A percentile compares a stretch with the other conserved stretches of the same genome.
These are phyloP conservation scores for Zaprionus gabonicus DNA, from an alignment of 1,140 invertebrate species.

Conservation along the genomic window DNA sequence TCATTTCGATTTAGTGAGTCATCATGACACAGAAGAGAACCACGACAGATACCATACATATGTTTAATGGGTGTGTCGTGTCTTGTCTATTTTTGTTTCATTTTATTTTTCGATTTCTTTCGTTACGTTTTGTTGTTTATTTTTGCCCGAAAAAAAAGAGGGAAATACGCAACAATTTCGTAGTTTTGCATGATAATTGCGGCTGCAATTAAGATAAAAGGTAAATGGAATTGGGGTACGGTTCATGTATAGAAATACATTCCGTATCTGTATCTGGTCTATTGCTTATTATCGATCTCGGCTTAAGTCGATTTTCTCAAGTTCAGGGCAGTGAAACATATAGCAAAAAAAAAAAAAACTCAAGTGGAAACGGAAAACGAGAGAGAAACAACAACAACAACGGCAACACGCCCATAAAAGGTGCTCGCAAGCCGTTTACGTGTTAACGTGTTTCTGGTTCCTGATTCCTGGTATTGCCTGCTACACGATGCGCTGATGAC, in stretches of 20 bases:
- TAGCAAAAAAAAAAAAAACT: background rate
- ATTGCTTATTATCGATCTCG: slow-evolving; percentile 63
- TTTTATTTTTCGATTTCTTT: slow-evolving; percentile 1
- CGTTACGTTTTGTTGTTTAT: slow-evolving; percentile 19
- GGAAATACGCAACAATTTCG: background rate
- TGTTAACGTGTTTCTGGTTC: slow-evolving; percentile 49
- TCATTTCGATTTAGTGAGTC: slow-evolving; percentile 30
- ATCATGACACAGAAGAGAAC: slow-evolving; percentile 8
- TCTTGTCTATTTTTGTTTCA: slow-evolving; percentile 14
- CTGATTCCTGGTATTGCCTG: slow-evolving; percentile 55
- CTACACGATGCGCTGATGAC: slow-evolving; percentile 22
- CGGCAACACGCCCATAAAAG: slow-evolving; percentile 50
- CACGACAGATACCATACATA: slow-evolving; percentile 3
- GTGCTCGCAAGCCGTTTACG: slow-evolving; percentile 57
- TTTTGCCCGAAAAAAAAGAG: slow-evolving; percentile 23
- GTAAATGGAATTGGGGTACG: slow-evolving; percentile 10
- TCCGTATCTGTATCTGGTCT: background rate
- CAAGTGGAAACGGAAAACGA: slow-evolving; percentile 34
- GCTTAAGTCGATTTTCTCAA: slow-evolving; percentile 71
- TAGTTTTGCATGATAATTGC: slow-evolving; percentile 35
- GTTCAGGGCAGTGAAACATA: slow-evolving; percentile 52
- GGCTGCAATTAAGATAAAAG: slow-evolving; percentile 42
- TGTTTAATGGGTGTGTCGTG: slow-evolving; percentile 22
- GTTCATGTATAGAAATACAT: background rate
- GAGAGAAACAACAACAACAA: slow-evolving; percentile 36